Conservation (phyloP, 2,888 invertebrate genomes). For the Phaonia tiefii region DNA sequence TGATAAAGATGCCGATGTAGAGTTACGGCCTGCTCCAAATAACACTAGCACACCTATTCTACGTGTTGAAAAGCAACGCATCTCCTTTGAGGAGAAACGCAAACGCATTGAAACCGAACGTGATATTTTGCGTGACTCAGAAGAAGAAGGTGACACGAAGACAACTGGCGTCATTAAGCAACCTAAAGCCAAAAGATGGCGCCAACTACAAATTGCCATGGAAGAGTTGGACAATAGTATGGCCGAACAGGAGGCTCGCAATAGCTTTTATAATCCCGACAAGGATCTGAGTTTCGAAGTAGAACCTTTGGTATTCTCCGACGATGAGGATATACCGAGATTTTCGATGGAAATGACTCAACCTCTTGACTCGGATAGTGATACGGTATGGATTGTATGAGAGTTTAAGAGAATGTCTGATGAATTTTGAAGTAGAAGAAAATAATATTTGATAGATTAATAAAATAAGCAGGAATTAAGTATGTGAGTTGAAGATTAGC, state of each 20-base stretch:
- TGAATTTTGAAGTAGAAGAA: no score
- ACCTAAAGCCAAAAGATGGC: conserved; percentile 75
- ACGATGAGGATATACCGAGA: conserved; percentile 82
- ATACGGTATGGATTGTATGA: conserved; percentile 79
- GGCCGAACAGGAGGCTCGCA: conserved; percentile 79
- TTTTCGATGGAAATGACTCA: conserved; percentile 80
- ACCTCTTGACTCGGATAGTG: conserved; percentile 80
- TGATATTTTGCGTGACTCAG: conserved; percentile 79
- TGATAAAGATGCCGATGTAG: conserved; percentile 67
- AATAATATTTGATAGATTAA: no score
- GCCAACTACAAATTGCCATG: conserved; percentile 73
- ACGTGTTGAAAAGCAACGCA: conserved; percentile 78
- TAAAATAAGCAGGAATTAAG: no score
- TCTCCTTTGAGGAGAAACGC: conserved; percentile 80
- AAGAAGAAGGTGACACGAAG: conserved; percentile 70
- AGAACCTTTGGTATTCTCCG: conserved; percentile 83
- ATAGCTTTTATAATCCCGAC: conserved; percentile 84
- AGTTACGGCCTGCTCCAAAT: conserved; percentile 70
- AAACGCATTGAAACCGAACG: conserved; percentile 79
- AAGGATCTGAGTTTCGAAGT: conserved; percentile 82
- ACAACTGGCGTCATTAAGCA: conserved; percentile 39
- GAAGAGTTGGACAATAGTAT: conserved; percentile 60
- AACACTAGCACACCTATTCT: conserved; percentile 75
- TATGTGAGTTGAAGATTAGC: no score
- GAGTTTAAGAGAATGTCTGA: no score